Conservation (phyloP, 2,113 vertebrate genomes). For the Melanerpes aurifrons region DNA sequence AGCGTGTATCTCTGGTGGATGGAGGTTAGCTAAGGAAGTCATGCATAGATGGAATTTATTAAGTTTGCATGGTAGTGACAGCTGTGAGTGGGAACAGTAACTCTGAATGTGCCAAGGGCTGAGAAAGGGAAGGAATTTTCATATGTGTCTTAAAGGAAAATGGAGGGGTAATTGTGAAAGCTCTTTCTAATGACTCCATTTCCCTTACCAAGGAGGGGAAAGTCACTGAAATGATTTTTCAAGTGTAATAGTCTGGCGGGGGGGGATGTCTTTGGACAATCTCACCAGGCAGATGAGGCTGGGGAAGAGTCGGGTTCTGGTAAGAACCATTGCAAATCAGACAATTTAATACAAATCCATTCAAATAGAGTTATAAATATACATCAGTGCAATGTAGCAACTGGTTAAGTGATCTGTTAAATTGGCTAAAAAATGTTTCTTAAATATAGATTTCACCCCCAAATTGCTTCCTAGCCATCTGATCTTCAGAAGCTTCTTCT, state of each 20-base stretch:
- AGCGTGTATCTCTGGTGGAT: conserved; percentile 63
- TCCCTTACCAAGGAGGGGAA: conserved; percentile 38
- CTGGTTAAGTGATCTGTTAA: conserved; percentile 52
- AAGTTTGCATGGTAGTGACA: conserved; percentile 68
- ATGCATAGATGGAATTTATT: conserved; percentile 73
- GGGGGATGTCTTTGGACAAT: conserved; percentile 46
- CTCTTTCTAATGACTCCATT: conserved; percentile 54
- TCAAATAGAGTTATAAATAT: conserved; percentile 46
- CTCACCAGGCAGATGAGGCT: conserved; percentile 37
- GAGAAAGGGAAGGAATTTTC: conserved; percentile 60
- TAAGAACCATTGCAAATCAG: conserved; percentile 7
- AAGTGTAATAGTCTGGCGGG: conserved; percentile 48
- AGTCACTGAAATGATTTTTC: conserved; percentile 55
- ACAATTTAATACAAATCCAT: conserved; percentile 45
- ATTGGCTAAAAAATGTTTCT: conserved; percentile 24
- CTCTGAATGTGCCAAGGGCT: conserved; percentile 57
- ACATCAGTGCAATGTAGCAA: conserved; percentile 2
- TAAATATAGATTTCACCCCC: conserved; percentile 43
- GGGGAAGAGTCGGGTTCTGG: background rate
- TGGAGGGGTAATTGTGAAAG: conserved; percentile 55
- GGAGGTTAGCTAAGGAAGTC: conserved; percentile 72
- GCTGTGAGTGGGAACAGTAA: conserved; percentile 64
- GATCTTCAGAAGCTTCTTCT: conserved; percentile 22
- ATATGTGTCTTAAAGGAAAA: conserved; percentile 54
- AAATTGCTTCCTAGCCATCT: conserved; percentile 38